Evolutionary conservation across 2,888 invertebrate species (phyloP), one percentile per base, ranked within the genome.

Genomic region (Amorpha juglandis): DNA sequence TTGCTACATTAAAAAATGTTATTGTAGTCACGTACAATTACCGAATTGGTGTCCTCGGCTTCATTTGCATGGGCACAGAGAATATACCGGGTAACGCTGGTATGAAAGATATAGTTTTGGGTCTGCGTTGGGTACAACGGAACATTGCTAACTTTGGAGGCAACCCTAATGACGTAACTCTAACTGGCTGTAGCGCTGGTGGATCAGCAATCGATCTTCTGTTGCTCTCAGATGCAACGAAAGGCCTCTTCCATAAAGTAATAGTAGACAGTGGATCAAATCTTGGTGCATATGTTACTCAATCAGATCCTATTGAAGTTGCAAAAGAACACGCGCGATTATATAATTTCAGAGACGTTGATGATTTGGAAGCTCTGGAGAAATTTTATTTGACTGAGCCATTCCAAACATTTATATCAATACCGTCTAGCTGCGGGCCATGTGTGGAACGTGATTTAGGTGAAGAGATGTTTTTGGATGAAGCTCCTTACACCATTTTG

Each of bases 81-180:
- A 76, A 79, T 42, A 70, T 73, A 19, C 83, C 84, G 0, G 83
- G 83, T 0, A 84, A 84, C 66, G 81, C 81, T 9, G 83, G 81
- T 2, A 77, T 84, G 77, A 84, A 84, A 70, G 84, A 84, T 53
- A 80, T 82, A 69, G 75, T 84, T 3, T 78, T 79, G 0, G 65
- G 78, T 0, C 67, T 84, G 6, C 76, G 74, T 0, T 84, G 83
- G 84, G 79, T 84, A 0, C 69, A 80, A 50, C 66, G 74, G 7
- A 83, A 84, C 62, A 83, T 84, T 19, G 76, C 69, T 19, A 70
- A 63, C 45, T 84, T 82, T 53, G 81, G 83, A 14, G 84, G 83
- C 2, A 80, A 83, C 58, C 78, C 84, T 14, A 63, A 80, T 64
- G 81, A 83, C n/a, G 76, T 84, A 2, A 83, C 81, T 6, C 62